Base-by-base conservation (phyloP, 2,113 vertebrate genomes). In the Chloroceryle aenea region DNA sequence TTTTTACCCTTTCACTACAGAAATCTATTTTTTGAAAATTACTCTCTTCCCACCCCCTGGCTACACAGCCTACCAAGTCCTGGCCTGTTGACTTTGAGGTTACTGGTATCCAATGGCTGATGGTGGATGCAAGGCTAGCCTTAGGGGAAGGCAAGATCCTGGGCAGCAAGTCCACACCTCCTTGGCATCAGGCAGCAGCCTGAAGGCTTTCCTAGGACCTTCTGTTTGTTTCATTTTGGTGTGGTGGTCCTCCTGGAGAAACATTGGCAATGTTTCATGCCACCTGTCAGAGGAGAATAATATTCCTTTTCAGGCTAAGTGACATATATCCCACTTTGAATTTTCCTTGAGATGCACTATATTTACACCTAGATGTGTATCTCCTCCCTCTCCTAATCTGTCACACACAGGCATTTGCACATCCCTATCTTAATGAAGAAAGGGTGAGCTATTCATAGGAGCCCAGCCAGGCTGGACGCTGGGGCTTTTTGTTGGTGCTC, bases 401-500 rank as follows among this genome's bases (percentile, higher is more conserved):
- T 85, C 55, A 87, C 6, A 4, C 53, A 18, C 26, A 81, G 64
- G 16, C 20, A 1, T 89, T 86, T 77, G 40, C 67, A 81, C 68
- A 88, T 64, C 89, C 90, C 95, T 66, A 61, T 86, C 83, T 88
- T 17, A 43, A 66, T 93, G 85, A 96, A 97, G 94, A 96, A 90
- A 97, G 94, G 74, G 30, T 0, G 2, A 94, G 93, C 92, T 98
- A 93, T 97, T 97, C 97, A 80, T 32, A 95, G 97, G 95, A 96
- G 95, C 97, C 95, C 97, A 92, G 97, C 89, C 4, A 7, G 96
- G 85, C 85, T 78, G 90, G 97, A 52, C 50, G 52, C 91, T 88
- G 95, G 78, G 88, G 82, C 32, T 97, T 96, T 97, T 96, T 98
- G 96, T 97, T 96, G 95, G 92, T 84, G 88, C 97, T 2, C 96